Conservation (phyloP, 2,797 vertebrate genomes). For the Cynodonichthys magdalenae region DNA sequence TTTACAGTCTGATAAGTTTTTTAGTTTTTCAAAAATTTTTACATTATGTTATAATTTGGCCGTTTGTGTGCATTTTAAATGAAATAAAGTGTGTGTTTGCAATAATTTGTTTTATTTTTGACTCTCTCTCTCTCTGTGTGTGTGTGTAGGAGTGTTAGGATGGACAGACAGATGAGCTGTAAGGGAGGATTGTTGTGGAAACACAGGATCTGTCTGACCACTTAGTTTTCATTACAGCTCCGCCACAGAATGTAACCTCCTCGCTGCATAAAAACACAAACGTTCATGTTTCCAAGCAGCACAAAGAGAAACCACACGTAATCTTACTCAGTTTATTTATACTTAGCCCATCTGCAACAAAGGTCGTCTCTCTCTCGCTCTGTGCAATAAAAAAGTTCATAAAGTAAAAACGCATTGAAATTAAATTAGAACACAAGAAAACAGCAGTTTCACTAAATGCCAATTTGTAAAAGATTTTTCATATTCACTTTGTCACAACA, state of each 20-base stretch:
- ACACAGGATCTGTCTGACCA: constrained; percentile 68
- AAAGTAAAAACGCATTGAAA: no score
- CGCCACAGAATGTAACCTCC: constrained; percentile 39
- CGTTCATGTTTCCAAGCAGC: not conserved
- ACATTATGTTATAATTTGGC: constrained; percentile 13
- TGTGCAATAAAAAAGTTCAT: no score
- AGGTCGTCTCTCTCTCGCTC: no score
- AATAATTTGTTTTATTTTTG: no score
- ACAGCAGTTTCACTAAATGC: no score
- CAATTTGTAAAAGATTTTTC: no score
- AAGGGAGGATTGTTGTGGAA: constrained; percentile 77
- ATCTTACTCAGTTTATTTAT: not conserved
- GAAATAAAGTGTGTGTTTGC: constrained; percentile 20
- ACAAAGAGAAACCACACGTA: not conserved
- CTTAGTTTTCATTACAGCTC: constrained; percentile 40
- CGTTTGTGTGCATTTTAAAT: constrained; percentile 17
- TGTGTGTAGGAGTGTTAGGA: constrained; percentile 29
- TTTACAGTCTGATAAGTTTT: constrained; percentile 34
- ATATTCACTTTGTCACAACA: no score
- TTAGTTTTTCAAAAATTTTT: constrained; percentile 1
- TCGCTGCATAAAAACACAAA: constrained; percentile 10
- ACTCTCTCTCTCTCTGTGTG: not conserved
- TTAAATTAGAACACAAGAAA: no score
- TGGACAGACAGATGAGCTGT: constrained; percentile 55
- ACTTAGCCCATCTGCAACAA: no score